Base-by-base conservation (phyloP, 2,888 invertebrate genomes). In the Lasioglossum lativentre region DNA sequence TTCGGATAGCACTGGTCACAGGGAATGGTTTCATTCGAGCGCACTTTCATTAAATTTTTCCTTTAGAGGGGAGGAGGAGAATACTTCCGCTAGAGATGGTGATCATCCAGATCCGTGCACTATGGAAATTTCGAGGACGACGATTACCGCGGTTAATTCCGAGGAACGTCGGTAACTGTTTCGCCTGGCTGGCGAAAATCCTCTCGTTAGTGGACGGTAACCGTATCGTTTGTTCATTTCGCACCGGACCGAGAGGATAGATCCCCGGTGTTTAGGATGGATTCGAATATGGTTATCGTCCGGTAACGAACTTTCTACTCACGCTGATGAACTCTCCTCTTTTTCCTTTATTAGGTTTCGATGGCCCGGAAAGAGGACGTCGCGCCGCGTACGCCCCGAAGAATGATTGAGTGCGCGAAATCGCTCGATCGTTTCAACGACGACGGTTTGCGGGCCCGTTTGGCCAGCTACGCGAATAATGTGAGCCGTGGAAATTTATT, bases 81-180 rank as follows among this genome's bases (percentile, higher is more conserved):
- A 27, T 16, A 30, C 16, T 63, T 63, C 27, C 63, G 30, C 2
- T 68, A 34, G 19, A 16, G 42, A 8, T 8, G 91, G 91, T 92
- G 16, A 30, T 6, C 14, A 59, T 63, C 30, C 30, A 30, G 27
- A 27, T 89, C 90, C 89, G 88, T 88, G 90, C 91, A 90, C 91
- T 91, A 92, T 92, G 92, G 89, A 91, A 91, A 92, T 91, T 90
- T 87, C 52, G 52, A 52, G 52, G 52, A 52, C 74, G 73, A 38
- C 75, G 75, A 78, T 79, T 74, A 75, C 52, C 74, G 75, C 45
- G 75, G 70, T 82, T 82, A 82, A 82, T 78, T 78, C 70, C 70
- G 30, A 42, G 34, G 75, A 71, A 74, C 72, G 71, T 34, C 47
- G 72, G 56, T 72, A 81, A 80, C 56, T 40, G 76, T 81, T 78